These are phyloP conservation scores for Cheilosia vernalis DNA, from an alignment of 2,888 invertebrate species.

Conservation along the genomic window DNA sequence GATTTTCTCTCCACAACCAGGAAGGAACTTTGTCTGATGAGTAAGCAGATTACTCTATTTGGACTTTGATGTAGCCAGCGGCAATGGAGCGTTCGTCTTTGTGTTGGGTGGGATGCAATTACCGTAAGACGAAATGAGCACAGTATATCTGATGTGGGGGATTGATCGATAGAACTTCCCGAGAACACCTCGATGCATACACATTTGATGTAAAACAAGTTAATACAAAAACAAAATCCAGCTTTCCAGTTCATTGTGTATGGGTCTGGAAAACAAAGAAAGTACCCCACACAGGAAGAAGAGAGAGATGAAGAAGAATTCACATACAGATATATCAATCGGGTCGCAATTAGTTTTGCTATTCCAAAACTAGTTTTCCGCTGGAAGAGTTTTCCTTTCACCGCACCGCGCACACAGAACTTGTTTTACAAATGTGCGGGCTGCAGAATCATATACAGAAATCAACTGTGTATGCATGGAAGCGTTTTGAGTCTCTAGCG, in stretches of 20 bases:
- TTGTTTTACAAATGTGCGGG: conserved; percentile 26
- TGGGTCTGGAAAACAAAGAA: conserved; percentile 63
- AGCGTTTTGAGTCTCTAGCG: background rate
- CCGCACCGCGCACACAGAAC: conserved; percentile 15
- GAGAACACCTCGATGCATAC: conserved; percentile 17
- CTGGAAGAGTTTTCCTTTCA: conserved; percentile 36
- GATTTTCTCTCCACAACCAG: conserved; percentile 46
- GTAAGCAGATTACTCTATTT: conserved; percentile 52
- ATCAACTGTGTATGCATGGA: conserved; percentile 17
- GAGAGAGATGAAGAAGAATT: conserved; percentile 15
- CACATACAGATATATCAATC: conserved; percentile 14
- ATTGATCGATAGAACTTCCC: conserved; percentile 45
- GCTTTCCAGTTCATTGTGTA: conserved; percentile 62
- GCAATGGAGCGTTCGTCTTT: conserved; percentile 1
- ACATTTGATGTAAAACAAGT: conserved; percentile 4
- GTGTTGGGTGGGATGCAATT: conserved; percentile 34
- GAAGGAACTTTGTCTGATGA: conserved; percentile 49
- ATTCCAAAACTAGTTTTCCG: conserved; percentile 60
- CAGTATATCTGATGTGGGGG: conserved; percentile 16
- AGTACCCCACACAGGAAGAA: conserved; percentile 34
- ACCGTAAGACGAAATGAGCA: conserved; percentile 44
- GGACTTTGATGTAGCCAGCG: conserved; percentile 16
- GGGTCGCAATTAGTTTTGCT: conserved; percentile 27
- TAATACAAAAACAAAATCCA: conserved; percentile 6
- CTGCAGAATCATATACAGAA: conserved; percentile 31